These are phyloP conservation scores for Miichthys miiuy DNA, from an alignment of 2,797 vertebrate genomes.

Conservation along the genomic window DNA sequence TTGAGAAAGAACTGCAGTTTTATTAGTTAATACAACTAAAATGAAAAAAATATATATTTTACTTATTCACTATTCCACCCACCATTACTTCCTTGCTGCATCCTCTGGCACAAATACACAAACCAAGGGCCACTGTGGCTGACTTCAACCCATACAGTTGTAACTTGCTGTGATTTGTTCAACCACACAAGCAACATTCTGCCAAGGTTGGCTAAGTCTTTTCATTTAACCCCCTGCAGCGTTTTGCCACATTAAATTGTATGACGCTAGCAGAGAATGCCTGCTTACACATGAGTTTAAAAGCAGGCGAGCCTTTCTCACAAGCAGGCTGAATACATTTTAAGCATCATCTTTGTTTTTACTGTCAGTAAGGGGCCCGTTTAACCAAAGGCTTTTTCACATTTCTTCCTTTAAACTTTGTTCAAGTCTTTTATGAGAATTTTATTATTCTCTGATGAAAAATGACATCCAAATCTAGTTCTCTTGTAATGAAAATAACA, in stretches of 20 bases:
- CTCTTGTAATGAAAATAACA: not conserved
- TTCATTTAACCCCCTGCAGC: constrained; percentile 51
- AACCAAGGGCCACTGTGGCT: constrained; percentile 28
- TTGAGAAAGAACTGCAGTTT: constrained; percentile 17
- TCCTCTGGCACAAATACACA: constrained; percentile 37
- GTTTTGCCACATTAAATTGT: constrained; percentile 35
- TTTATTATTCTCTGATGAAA: not conserved
- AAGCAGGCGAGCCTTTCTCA: constrained; percentile 1
- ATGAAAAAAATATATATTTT: constrained; percentile 5
- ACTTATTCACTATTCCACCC: constrained; percentile 12
- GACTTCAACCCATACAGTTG: constrained; percentile 37
- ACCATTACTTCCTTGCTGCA: constrained; percentile 11
- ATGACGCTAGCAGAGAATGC: constrained; percentile 36
- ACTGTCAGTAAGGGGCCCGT: not conserved
- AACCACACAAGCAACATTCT: constrained; percentile 38
- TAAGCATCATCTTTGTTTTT: constrained; percentile 11
- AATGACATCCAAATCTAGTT: not conserved
- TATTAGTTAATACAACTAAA: constrained; percentile 13
- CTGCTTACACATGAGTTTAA: constrained; percentile 26
- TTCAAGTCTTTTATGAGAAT: not conserved
- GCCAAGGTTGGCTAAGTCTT: constrained; percentile 42
- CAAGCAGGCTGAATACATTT: constrained; percentile 16
- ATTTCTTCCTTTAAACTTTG: not conserved
- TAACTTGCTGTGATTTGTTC: constrained; percentile 43
- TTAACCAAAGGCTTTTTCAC: not conserved